Conservation (phyloP, 2,888 invertebrate species). For the Philonicus albiceps region DNA sequence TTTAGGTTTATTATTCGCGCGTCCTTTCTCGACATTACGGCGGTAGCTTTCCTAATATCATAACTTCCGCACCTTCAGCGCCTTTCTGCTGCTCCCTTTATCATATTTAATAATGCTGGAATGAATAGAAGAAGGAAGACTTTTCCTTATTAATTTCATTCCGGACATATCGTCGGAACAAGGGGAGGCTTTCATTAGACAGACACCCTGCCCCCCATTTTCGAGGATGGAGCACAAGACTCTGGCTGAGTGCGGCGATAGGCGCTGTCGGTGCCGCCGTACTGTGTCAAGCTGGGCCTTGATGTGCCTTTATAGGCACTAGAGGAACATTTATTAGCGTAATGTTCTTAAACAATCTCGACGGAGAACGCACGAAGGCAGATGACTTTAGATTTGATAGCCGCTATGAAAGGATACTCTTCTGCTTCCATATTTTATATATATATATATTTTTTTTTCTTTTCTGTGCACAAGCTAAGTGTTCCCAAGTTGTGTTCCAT, state of each 20-base stretch:
- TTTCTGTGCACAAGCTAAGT: not conserved
- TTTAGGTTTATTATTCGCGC: not conserved
- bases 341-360: not conserved
- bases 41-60: not conserved
- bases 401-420: not conserved
- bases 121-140: constrained; percentile 20
- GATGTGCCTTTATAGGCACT: not conserved
- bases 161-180: constrained; percentile 45
- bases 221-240: not conserved
- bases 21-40: not conserved
- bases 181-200: constrained; percentile 35
- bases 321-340: not conserved
- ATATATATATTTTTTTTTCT: too few relatives aligned
- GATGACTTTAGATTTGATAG: constrained; percentile 29
- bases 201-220: constrained; percentile 1
- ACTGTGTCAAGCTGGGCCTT: not conserved
- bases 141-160: constrained; percentile 45
- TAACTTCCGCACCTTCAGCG: constrained; percentile 26
- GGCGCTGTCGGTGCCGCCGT: too few relatives aligned
- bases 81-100: constrained; percentile 18
- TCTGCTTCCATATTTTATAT: not conserved
- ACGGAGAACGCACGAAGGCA: not conserved
- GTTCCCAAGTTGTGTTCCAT: not conserved
- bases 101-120: not conserved
- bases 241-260: not conserved